A percentile compares a stretch with the other conserved stretches of the same genome.
phyloP scores from a whole-genome alignment of 2,888 invertebrate species.

The Idaea straminata region DNA sequence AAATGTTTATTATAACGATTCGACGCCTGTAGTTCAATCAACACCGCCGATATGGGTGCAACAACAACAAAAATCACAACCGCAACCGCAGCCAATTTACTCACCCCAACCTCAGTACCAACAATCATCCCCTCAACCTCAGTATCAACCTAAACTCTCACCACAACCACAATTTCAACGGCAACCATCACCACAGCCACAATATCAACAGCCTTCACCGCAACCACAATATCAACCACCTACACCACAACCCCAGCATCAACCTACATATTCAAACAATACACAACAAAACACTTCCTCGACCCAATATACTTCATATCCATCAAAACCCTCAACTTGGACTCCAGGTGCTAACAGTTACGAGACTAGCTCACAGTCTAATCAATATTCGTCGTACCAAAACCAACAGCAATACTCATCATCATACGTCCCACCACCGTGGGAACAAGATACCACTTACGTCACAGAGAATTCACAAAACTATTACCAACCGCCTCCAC shows the following conservation, averaged over 20 bases:
- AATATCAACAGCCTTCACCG: slow-evolving; percentile 28
- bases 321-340: slow-evolving; percentile 59
- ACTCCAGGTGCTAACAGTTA: slow-evolving; percentile 23
- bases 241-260: slow-evolving; percentile 18
- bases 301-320: slow-evolving; percentile 45
- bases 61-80: slow-evolving; percentile 30
- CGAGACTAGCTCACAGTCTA: slow-evolving; percentile 31
- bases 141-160: slow-evolving; percentile 22
- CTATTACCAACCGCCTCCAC: slow-evolving; percentile 55
- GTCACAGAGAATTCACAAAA: slow-evolving; percentile 52
- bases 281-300: slow-evolving; percentile 32
- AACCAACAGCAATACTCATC: slow-evolving; percentile 60
- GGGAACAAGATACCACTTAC: slow-evolving; percentile 70
- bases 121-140: slow-evolving; percentile 32
- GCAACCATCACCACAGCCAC: slow-evolving; percentile 29
- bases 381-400: slow-evolving; percentile 58
- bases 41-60: neutral
- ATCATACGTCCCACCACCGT: slow-evolving; percentile 72
- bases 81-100: slow-evolving; percentile 29
- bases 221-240: slow-evolving; percentile 40
- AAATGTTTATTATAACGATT: slow-evolving; percentile 53
- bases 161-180: slow-evolving; percentile 31
- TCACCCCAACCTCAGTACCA: slow-evolving; percentile 39
- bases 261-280: slow-evolving; percentile 30
- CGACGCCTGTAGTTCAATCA: slow-evolving; percentile 39